phyloP scores from a whole-genome alignment of 2,888 invertebrate genomes.

The Drosophila diplacantha region DNA sequence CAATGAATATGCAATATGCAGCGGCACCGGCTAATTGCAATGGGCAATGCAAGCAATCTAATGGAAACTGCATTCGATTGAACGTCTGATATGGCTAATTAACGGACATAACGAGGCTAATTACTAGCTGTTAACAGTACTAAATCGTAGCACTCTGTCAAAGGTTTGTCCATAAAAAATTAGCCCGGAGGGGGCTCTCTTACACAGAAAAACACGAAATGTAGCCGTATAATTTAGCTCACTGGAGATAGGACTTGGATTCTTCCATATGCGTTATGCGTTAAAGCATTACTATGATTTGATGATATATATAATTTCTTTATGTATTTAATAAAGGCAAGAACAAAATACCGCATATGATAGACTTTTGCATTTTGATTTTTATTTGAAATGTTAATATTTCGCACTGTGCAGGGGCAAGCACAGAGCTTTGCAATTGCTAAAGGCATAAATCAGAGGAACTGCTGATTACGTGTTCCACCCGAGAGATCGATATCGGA shows the following conservation, averaged over 20 bases:
- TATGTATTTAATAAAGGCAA: not conserved
- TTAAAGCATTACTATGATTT: no score
- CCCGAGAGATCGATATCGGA: constrained; percentile 42
- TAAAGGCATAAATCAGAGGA: constrained; percentile 56
- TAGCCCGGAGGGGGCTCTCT: not conserved
- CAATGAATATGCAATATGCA: constrained; percentile 68
- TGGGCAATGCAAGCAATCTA: constrained; percentile 36
- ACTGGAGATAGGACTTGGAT: not conserved
- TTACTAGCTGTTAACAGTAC: constrained; percentile 69
- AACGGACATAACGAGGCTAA: constrained; percentile 60
- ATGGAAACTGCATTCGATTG: constrained; percentile 19
- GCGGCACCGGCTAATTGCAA: constrained; percentile 25
- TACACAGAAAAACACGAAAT: not conserved
- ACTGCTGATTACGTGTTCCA: constrained; percentile 42
- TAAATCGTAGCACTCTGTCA: constrained; percentile 59
- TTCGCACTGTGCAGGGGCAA: constrained; percentile 15
- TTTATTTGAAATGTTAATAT: not conserved
- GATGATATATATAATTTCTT: no score
- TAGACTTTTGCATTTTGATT: not conserved
- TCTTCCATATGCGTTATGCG: no score
- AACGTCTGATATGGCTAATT: constrained; percentile 58
- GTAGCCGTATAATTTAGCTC: not conserved
- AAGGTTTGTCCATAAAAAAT: constrained; percentile 20
- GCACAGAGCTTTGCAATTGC: constrained; percentile 31
- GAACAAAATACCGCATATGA: not conserved